Conservation (phyloP, 2,888 invertebrate species). For the Smittia sp. region DNA sequence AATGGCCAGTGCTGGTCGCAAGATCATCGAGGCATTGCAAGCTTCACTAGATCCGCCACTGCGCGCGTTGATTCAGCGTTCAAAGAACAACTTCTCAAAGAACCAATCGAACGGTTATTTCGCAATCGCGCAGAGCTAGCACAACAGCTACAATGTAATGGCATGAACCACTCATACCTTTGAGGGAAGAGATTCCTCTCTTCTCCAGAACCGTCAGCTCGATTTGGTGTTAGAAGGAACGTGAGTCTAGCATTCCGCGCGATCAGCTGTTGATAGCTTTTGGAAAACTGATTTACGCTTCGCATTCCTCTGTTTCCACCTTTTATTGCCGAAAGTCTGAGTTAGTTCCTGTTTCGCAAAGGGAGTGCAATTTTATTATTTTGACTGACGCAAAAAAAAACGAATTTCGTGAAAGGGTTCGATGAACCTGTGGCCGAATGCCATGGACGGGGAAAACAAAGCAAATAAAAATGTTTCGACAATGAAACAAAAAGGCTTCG, state of each 20-base stretch:
- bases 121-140: not conserved
- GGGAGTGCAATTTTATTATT: slow-evolving; percentile 8
- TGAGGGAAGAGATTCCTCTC: not conserved
- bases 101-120: slow-evolving; percentile 23
- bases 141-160: not conserved
- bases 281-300: not conserved
- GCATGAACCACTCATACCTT: not conserved
- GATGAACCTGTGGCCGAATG: slow-evolving; percentile 29
- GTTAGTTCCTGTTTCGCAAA: not conserved
- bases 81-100: not conserved
- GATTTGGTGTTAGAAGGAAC: not conserved
- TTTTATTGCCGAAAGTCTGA: not conserved
- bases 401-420: slow-evolving; percentile 17
- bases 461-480: not conserved
- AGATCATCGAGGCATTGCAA: not conserved
- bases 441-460: slow-evolving; percentile 1
- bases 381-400: slow-evolving; percentile 13
- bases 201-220: not conserved
- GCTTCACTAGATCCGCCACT: not conserved
- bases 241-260: slow-evolving; percentile 8
- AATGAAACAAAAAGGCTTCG: slow-evolving; percentile 10
- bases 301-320: not conserved
- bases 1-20: slow-evolving; percentile 13
- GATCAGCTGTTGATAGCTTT: slow-evolving; percentile 19
- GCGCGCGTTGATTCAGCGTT: not conserved